Evolutionary conservation across 2,888 invertebrate species (phyloP), one percentile per base, ranked within the genome.

Genomic region (Scaptomyza caliginosa): DNA sequence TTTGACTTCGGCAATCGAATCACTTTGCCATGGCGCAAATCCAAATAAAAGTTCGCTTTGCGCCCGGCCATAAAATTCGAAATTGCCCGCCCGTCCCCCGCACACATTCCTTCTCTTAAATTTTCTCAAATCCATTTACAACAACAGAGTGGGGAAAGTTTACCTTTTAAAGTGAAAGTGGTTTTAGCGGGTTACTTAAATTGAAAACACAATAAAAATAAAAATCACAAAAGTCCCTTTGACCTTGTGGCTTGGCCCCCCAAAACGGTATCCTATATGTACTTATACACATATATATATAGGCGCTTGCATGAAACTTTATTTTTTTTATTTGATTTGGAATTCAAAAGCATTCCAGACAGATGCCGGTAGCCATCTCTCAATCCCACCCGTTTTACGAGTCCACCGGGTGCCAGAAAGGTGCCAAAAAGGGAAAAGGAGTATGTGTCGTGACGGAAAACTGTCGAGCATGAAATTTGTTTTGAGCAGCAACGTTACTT

Each of bases 1-100:
- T 77, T 81, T 70, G 60, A 73, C 62, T 67, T 62, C 62, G 69
- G 67, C 78, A 84, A 84, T 84, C 81, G 81, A 83, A 77, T 80
- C 67, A 56, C 59, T 69, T 66, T 62, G 57, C 43, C 57, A 43
- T 38, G 59, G 38, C 48, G 49, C 40, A 73, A 57, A 60, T 63
- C 43, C 57, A 57, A 74, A 71, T 64, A 71, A 65, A 77, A 68
- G 46, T 65, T 57, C 43, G 48, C 62, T 45, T 57, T 58, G 34
- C 54, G 36, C 62, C 50, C 48, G 63, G 36, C 51, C 52, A 77
- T 77, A 74, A 74, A 74, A 73, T 49, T 24, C 57, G 10, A 32
- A 45, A 26, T 36, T 43, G 34, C 19, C 26, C 16, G 6, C 13
- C 34, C 13, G n/a, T 7, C 19, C 30, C 13, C 19, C 30, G 11